Evolutionary conservation across 2,888 invertebrate species (phyloP).

Genomic region (Eupeodes luniger): DNA sequence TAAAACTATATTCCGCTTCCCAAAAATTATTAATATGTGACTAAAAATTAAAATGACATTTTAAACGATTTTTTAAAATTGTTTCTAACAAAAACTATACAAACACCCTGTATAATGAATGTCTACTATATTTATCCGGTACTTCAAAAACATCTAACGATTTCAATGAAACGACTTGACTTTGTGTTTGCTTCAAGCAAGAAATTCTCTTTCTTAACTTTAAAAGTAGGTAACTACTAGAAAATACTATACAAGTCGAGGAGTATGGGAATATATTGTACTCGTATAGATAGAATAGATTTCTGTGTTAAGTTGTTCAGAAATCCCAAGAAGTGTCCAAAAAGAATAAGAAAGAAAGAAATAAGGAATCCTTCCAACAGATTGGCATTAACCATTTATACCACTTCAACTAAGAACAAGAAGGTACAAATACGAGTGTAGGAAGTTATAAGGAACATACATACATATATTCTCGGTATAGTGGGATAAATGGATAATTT

Average conservation of each 20-base stretch:
- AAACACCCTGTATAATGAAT: slow-evolving; percentile 22
- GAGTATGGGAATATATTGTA: no score
- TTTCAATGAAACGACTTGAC: slow-evolving; percentile 25
- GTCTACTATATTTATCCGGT: neutral
- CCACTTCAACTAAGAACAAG: neutral
- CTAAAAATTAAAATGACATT: no score
- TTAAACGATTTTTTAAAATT: no score
- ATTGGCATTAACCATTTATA: slow-evolving; percentile 29
- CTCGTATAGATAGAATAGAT: neutral
- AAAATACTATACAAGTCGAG: neutral
- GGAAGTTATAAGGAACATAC: no score
- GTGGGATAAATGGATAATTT: slow-evolving; percentile 27
- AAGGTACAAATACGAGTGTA: no score
- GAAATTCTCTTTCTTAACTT: slow-evolving; percentile 5
- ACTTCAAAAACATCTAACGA: slow-evolving; percentile 22
- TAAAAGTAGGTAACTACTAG: neutral
- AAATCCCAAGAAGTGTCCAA: slow-evolving; percentile 14
- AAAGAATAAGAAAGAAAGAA: neutral
- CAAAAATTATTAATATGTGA: no score
- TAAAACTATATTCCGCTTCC: no score
- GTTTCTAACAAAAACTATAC: no score
- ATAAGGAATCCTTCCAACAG: slow-evolving; percentile 6
- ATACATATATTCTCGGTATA: neutral
- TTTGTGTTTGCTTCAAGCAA: neutral
- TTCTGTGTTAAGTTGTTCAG: slow-evolving; percentile 4